Evolutionary conservation across 2,888 invertebrate genomes (phyloP).

Genomic region (Cheilosia soror): DNA sequence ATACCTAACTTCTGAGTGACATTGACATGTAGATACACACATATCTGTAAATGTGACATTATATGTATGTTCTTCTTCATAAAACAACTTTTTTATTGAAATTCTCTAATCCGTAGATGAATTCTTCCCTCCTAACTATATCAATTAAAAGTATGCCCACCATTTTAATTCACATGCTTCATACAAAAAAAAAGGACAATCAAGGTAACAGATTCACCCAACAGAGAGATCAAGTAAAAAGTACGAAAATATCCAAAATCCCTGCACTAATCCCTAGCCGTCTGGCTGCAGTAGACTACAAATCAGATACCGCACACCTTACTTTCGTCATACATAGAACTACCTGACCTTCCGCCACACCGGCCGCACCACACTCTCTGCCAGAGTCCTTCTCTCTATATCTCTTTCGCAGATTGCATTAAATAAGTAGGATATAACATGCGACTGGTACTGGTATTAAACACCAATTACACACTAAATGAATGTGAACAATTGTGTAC

Average conservation of each 20-base stretch:
- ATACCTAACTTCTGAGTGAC: no score
- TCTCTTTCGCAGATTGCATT: conserved; percentile 51
- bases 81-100: no score
- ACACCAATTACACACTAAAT: conserved; percentile 72
- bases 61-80: no score
- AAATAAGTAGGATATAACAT: conserved; percentile 69
- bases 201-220: conserved; percentile 30
- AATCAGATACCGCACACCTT: not conserved
- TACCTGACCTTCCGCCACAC: conserved; percentile 62
- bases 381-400: not conserved
- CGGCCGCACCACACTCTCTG: not conserved
- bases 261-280: conserved; percentile 50
- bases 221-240: conserved; percentile 21
- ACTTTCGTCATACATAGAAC: conserved; percentile 34
- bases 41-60: no score
- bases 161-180: conserved; percentile 12
- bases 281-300: conserved; percentile 36
- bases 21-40: no score
- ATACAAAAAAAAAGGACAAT: conserved; percentile 27
- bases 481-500: conserved; percentile 72
- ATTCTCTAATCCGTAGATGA: no score
- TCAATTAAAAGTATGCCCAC: conserved; percentile 40
- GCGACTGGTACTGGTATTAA: conserved; percentile 69
- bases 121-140: conserved; percentile 18
- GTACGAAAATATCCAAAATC: conserved; percentile 41